A percentile compares a stretch with the other conserved stretches of the same genome.
phyloP scores from a whole-genome alignment of 1,140 invertebrate species.

The Whitmania pigra region DNA sequence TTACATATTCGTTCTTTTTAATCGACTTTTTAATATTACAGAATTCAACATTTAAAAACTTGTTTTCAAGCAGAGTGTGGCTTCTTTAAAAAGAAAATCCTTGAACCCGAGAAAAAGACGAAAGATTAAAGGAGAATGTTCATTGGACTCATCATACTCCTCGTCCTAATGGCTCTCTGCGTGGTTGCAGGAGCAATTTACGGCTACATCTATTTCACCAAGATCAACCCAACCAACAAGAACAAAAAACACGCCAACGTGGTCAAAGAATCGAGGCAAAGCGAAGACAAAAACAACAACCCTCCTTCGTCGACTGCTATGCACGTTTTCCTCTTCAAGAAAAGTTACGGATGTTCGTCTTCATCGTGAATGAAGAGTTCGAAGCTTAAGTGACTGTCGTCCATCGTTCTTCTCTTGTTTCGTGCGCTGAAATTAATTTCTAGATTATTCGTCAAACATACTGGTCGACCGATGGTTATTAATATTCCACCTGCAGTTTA shows the following conservation, averaged over 20 bases:
- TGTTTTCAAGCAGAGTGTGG: too few species aligned
- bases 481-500: too few species aligned
- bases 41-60: too few species aligned
- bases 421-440: too few species aligned
- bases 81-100: too few species aligned
- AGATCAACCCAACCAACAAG: conserved; percentile 15
- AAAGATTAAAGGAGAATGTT: neutral
- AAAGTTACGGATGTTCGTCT: neutral
- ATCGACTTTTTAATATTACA: too few species aligned
- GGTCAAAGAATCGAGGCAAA: neutral
- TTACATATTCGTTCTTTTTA: too few species aligned
- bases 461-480: too few species aligned
- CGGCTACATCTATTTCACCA: conserved; percentile 20
- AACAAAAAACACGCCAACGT: conserved; percentile 9
- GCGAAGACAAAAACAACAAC: conserved; percentile 12
- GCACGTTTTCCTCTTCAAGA: conserved; percentile 20
- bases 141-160: conserved; percentile 19
- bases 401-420: neutral
- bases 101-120: too few species aligned
- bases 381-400: neutral
- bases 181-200: conserved; percentile 11
- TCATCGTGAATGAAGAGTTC: neutral
- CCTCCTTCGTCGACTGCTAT: conserved; percentile 9
- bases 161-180: conserved; percentile 20
- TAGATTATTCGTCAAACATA: too few species aligned